Evolutionary conservation across 2,113 vertebrate species (phyloP).

Genomic region (Pungitius pungitius): DNA sequence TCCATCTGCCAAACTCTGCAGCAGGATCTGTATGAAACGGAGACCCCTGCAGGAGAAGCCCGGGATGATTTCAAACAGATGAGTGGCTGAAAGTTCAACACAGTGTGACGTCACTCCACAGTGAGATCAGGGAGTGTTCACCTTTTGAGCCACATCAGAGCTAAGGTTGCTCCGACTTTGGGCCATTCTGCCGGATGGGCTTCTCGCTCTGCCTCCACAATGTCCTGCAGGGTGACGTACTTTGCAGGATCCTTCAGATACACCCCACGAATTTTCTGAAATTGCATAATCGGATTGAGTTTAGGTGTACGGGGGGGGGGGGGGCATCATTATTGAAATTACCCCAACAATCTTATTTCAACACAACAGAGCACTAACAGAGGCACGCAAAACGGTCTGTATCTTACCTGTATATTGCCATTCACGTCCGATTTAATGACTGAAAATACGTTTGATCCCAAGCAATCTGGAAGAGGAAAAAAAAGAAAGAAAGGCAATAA

Average conservation of each 20-base stretch:
- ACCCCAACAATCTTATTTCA: too few relatives aligned
- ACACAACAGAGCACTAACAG: background rate
- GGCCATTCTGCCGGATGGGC: slow-evolving; percentile 87
- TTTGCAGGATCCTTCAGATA: slow-evolving; percentile 89
- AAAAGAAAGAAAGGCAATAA: slow-evolving; percentile 47
- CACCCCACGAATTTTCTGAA: slow-evolving; percentile 90
- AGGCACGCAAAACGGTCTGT: background rate
- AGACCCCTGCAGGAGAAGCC: slow-evolving; percentile 83
- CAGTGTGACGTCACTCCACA: background rate
- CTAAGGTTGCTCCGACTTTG: slow-evolving; percentile 90
- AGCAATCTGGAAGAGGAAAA: slow-evolving; percentile 84
- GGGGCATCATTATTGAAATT: too few relatives aligned
- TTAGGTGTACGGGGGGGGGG: background rate
- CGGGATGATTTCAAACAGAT: background rate
- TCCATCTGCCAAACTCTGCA: slow-evolving; percentile 93
- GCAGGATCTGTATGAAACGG: slow-evolving; percentile 93
- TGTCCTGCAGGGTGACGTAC: slow-evolving; percentile 91
- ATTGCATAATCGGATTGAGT: background rate
- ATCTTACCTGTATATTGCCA: slow-evolving; percentile 91
- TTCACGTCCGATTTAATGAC: slow-evolving; percentile 91
- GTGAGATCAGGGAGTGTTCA: slow-evolving; percentile 52
- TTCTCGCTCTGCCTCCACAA: slow-evolving; percentile 89
- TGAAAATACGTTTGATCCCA: slow-evolving; percentile 89
- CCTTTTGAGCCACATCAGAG: slow-evolving; percentile 98
- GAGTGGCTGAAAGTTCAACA: slow-evolving; percentile 1